Percentiles rank a stretch among this genome's conserved stretches.
Evolutionary conservation across 2,797 vertebrate genomes (phyloP).

Genomic region (Enteromius viviparus): DNA sequence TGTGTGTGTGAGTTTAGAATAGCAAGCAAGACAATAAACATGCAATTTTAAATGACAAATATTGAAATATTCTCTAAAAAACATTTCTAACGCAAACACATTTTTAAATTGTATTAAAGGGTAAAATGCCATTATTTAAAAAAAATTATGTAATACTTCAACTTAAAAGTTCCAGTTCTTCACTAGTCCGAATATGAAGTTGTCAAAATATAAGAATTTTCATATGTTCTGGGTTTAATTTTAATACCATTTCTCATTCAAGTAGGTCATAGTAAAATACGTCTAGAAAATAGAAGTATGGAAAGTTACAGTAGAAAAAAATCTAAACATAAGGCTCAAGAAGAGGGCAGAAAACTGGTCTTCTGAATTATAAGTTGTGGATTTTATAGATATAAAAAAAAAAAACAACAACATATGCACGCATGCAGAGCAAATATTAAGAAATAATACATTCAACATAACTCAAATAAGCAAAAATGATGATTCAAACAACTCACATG

Average conservation of each 20-base stretch:
- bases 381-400: background rate
- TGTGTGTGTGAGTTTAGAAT: too few species aligned
- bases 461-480: background rate
- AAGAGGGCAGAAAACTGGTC: background rate
- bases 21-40: too few species aligned
- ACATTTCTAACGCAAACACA: too few species aligned
- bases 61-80: too few species aligned
- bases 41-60: too few species aligned
- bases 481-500: slow-evolving; percentile 80
- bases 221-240: background rate
- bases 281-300: background rate
- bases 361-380: background rate
- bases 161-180: background rate
- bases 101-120: background rate
- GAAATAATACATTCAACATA: background rate
- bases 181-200: background rate
- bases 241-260: background rate
- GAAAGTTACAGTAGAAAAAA: background rate
- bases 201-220: background rate
- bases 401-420: background rate
- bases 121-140: background rate
- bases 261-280: background rate
- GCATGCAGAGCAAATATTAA: background rate
- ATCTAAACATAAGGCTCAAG: too few species aligned
- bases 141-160: background rate